A percentile compares a stretch with the other conserved stretches of the same genome.
Conservation (phyloP, 2,797 vertebrate species). For the Kryptolebias ocellatus region DNA sequence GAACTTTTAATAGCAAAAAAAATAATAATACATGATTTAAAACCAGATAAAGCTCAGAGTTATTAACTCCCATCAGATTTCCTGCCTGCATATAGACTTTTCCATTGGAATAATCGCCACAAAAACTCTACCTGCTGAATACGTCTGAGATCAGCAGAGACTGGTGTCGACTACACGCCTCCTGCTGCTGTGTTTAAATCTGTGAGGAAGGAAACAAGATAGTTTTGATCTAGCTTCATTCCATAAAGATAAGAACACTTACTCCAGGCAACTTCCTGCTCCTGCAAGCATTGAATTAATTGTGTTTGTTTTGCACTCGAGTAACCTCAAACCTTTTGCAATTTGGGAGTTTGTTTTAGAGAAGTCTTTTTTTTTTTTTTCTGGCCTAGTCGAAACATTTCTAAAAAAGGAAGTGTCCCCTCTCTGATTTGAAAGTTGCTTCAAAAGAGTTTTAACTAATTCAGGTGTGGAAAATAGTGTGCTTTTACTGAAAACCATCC, state of each 20-base stretch:
- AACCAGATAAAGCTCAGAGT: slow-evolving; percentile 1
- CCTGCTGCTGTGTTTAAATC: slow-evolving; percentile 37
- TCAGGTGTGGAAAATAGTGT: too few species aligned
- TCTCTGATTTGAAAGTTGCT: slow-evolving; percentile 6
- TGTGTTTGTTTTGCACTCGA: slow-evolving; percentile 59
- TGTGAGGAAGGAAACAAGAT: slow-evolving; percentile 30
- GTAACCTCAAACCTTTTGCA: slow-evolving; percentile 44
- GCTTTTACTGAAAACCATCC: too few species aligned
- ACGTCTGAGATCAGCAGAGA: slow-evolving; percentile 40
- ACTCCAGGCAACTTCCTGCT: slow-evolving; percentile 56
- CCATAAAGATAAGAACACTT: slow-evolving; percentile 42
- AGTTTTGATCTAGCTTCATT: slow-evolving; percentile 48
- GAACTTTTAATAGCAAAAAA: slow-evolving; percentile 19
- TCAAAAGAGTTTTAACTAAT: background rate
- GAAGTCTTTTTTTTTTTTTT: slow-evolving; percentile 4
- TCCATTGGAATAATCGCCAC: background rate
- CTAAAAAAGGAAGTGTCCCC: background rate
- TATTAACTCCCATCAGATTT: slow-evolving; percentile 31
- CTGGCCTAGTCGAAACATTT: slow-evolving; percentile 1
- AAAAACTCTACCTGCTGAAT: slow-evolving; percentile 4
- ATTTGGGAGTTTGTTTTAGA: slow-evolving; percentile 44
- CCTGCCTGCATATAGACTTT: background rate
- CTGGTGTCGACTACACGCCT: slow-evolving; percentile 32
- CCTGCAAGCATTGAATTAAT: slow-evolving; percentile 55
- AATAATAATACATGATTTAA: background rate